A percentile compares a stretch with the other conserved stretches of the same genome.
These are phyloP conservation scores for Spinibarbus caldwelli DNA, from an alignment of 2,797 vertebrate species.

Conservation along the genomic window DNA sequence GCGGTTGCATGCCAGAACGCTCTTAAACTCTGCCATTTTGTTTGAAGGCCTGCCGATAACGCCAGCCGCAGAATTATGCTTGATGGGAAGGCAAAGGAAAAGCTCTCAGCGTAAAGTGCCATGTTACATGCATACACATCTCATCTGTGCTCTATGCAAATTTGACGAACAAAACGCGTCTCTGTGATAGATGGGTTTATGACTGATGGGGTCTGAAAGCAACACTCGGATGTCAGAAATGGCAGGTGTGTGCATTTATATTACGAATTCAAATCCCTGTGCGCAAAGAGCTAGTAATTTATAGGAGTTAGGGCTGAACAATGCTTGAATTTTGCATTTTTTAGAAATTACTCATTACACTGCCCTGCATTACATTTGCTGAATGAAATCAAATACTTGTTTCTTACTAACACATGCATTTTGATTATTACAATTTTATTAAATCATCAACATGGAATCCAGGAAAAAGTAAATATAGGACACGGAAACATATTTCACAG, in stretches of 20 bases:
- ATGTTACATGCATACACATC: too few species aligned
- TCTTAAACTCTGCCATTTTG: constrained; percentile 32
- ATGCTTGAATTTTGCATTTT: not conserved
- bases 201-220: constrained; percentile 20
- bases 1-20: not conserved
- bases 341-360: not conserved
- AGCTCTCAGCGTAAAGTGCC: not conserved
- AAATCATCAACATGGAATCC: not conserved
- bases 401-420: too few species aligned
- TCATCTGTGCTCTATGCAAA: not conserved
- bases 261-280: constrained; percentile 1
- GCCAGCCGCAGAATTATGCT: not conserved
- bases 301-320: not conserved
- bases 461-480: not conserved
- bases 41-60: constrained; percentile 37
- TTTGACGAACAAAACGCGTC: not conserved
- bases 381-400: not conserved
- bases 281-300: not conserved
- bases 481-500: not conserved
- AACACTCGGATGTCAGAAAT: not conserved
- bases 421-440: not conserved
- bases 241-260: constrained; percentile 17
- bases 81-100: constrained; percentile 2
- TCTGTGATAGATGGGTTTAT: not conserved
- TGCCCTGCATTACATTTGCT: not conserved